Conservation (phyloP, 2,113 vertebrate genomes). For the Phainopepla nitens region DNA sequence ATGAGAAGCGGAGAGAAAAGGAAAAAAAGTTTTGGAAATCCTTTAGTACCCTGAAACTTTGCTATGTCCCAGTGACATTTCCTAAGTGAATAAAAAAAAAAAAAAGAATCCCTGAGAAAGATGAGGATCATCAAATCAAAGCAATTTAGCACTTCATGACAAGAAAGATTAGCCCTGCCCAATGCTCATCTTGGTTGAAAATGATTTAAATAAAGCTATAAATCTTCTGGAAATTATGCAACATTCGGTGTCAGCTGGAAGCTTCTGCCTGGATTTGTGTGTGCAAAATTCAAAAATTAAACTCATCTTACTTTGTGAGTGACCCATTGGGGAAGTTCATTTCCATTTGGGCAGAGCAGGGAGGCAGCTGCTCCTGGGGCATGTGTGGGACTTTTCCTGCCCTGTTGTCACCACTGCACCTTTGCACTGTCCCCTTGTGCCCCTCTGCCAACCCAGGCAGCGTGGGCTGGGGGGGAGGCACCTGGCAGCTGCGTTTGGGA, state of each 20-base stretch:
- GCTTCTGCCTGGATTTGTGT: constrained; percentile 18
- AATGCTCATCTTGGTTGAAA: constrained; percentile 69
- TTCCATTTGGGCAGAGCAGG: background rate
- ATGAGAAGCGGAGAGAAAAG: background rate
- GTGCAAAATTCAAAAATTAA: constrained; percentile 14
- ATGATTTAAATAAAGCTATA: constrained; percentile 72
- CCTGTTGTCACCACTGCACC: background rate
- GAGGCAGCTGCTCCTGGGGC: background rate
- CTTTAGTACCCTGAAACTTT: constrained; percentile 25
- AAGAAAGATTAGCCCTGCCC: constrained; percentile 71
- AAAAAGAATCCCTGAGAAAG: constrained; percentile 31
- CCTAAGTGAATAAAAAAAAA: constrained; percentile 22
- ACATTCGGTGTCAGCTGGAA: constrained; percentile 52
- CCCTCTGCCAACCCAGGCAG: background rate
- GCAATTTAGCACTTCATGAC: constrained; percentile 70
- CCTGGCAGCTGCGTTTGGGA: background rate
- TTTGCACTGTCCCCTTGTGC: background rate
- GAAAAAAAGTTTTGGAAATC: background rate
- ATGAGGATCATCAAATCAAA: constrained; percentile 69
- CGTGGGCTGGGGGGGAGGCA: accelerated
- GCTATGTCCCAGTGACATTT: constrained; percentile 43
- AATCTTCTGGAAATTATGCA: constrained; percentile 69
- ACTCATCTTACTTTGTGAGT: background rate
- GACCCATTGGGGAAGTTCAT: background rate
- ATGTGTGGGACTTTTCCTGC: background rate